Evolutionary conservation across 2,797 vertebrate genomes (phyloP).

Genomic region (Sebastes kiyomatsui): DNA sequence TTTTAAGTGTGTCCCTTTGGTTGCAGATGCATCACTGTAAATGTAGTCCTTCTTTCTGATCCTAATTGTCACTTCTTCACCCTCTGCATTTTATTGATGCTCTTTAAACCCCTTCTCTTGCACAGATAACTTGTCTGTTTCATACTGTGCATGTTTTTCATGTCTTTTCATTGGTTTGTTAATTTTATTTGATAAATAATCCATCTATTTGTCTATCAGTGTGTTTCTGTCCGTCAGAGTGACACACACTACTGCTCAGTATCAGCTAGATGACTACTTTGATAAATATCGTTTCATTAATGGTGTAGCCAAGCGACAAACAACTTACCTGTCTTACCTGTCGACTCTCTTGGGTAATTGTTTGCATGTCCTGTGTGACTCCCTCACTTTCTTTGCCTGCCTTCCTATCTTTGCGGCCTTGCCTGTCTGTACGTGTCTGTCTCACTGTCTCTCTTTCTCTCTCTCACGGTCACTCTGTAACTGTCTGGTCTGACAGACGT

Average conservation of each 20-base stretch:
- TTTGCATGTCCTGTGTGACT: conserved; percentile 80
- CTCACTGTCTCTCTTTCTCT: conserved; percentile 90
- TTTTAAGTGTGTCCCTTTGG: not conserved
- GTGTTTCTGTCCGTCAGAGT: conserved; percentile 32
- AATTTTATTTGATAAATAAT: not conserved
- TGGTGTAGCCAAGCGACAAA: conserved; percentile 38
- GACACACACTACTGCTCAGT: conserved; percentile 18
- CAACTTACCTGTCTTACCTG: conserved; percentile 51
- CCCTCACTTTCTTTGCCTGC: conserved; percentile 83
- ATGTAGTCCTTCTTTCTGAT: not conserved
- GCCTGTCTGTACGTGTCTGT: conserved; percentile 86
- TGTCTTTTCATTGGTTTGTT: conserved; percentile 15
- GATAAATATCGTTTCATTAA: conserved; percentile 22
- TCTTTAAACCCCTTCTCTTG: not conserved
- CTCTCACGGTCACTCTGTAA: conserved; percentile 86
- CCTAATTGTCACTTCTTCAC: not conserved
- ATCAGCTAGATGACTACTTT: conserved; percentile 37
- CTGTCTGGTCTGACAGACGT: conserved; percentile 88
- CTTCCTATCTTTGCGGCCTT: conserved; percentile 83
- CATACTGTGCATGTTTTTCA: not conserved
- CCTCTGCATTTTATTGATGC: not conserved
- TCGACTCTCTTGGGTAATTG: conserved; percentile 65
- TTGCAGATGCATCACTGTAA: conserved; percentile 1
- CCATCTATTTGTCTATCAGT: conserved; percentile 18
- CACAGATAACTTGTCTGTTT: not conserved